These are phyloP conservation scores for Calidris pygmaea DNA, from an alignment of 2,113 vertebrate species.

Conservation along the genomic window DNA sequence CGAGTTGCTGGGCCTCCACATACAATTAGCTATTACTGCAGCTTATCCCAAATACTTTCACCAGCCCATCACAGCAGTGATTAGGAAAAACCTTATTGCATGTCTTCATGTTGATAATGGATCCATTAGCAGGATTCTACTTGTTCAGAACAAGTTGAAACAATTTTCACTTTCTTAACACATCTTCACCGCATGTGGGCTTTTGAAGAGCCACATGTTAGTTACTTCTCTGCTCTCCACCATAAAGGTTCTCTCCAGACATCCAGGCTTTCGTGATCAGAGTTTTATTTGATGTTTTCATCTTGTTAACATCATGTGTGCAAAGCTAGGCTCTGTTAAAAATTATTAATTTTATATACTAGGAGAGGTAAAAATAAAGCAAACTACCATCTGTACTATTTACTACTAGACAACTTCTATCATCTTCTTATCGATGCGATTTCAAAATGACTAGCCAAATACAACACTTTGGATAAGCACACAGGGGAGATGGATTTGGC, in stretches of 20 bases:
- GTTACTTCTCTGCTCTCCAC: not conserved
- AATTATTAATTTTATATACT: not conserved
- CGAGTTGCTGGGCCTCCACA: constrained; percentile 12
- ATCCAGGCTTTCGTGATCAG: not conserved
- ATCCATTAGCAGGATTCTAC: constrained; percentile 9
- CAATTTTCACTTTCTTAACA: constrained; percentile 41
- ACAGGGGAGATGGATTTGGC: not conserved
- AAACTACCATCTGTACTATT: not conserved
- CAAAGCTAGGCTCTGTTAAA: not conserved
- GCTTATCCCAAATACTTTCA: constrained; percentile 5
- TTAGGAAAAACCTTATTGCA: not conserved
- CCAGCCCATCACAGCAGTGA: not conserved
- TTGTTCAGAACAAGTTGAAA: constrained; percentile 32
- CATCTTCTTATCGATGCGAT: accelerated
- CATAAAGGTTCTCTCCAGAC: not conserved
- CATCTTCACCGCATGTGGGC: constrained; percentile 4
- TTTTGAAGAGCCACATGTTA: constrained; percentile 6
- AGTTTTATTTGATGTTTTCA: not conserved
- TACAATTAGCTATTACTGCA: constrained; percentile 41
- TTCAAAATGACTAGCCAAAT: not conserved
- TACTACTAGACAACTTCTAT: not conserved
- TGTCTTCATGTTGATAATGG: not conserved
- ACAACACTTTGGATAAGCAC: not conserved
- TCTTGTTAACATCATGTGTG: not conserved
- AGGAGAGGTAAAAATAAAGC: not conserved